A percentile compares a stretch with the other conserved stretches of the same genome.
phyloP scores from a whole-genome alignment of 2,888 invertebrate species.

The Slavum lentiscoides region DNA sequence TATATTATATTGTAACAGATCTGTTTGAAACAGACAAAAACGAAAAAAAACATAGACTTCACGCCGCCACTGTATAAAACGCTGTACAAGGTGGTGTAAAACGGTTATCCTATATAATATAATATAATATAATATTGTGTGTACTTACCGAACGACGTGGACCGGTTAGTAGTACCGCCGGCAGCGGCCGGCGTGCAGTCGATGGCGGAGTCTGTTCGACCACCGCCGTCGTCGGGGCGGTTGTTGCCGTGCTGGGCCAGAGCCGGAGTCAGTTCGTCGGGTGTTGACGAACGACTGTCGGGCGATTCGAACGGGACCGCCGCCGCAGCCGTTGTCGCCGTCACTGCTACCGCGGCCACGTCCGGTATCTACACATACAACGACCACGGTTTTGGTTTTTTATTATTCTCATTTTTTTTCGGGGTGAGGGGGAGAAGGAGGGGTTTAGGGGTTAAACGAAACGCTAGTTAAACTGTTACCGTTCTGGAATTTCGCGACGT shows the following conservation, averaged over 20 bases:
- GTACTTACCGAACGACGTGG: constrained; percentile 48
- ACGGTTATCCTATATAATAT: too few species aligned
- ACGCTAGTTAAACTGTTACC: constrained; percentile 14
- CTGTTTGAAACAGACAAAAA: too few species aligned
- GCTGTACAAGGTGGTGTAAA: too few species aligned
- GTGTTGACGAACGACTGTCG: constrained; percentile 66
- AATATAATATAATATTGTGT: too few species aligned
- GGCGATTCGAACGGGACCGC: constrained; percentile 28
- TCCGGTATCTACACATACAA: constrained; percentile 36
- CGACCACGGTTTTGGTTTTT: not conserved
- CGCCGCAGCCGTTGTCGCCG: not conserved
- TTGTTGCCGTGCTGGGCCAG: constrained; percentile 57
- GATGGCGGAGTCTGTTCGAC: not conserved
- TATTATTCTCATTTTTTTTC: not conserved
- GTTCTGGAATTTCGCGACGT: constrained; percentile 49
- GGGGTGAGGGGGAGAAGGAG: too few species aligned
- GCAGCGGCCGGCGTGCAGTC: constrained; percentile 22
- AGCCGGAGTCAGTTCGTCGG: constrained; percentile 68
- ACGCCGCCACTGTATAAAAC: too few species aligned
- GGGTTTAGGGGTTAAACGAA: too few species aligned
- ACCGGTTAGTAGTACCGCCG: constrained; percentile 35
- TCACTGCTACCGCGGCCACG: constrained; percentile 33
- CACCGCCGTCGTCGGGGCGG: not conserved
- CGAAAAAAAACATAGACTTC: too few species aligned
- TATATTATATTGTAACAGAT: too few species aligned